A percentile compares a stretch with the other conserved stretches of the same genome.
Evolutionary conservation across 2,888 invertebrate species (phyloP).

Genomic region (Scaptodrosophila latifasciaeformis): DNA sequence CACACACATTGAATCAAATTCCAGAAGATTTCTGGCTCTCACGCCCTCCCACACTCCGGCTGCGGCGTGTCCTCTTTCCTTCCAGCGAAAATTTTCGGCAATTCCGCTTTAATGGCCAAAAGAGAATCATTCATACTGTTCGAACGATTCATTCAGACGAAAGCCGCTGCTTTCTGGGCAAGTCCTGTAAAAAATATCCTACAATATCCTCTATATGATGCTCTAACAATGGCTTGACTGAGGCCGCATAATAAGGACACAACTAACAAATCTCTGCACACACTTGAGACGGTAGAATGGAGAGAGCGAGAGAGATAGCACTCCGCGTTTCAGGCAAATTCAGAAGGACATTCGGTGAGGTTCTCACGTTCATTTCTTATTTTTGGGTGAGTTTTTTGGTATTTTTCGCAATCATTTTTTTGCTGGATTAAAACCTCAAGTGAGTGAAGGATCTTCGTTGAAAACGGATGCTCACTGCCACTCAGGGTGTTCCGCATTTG

Average conservation of each 20-base stretch:
- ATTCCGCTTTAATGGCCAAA: conserved; percentile 38
- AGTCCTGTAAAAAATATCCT: conserved; percentile 21
- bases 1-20: conserved; percentile 44
- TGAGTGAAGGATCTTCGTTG: conserved; percentile 40
- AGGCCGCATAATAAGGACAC: conserved; percentile 57
- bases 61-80: conserved; percentile 9
- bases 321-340: conserved; percentile 45
- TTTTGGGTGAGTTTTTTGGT: conserved; percentile 34
- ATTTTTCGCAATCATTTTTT: conserved; percentile 33
- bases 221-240: conserved; percentile 43
- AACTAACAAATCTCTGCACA: conserved; percentile 58
- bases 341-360: conserved; percentile 53
- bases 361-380: conserved; percentile 52
- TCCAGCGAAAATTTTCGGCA: conserved; percentile 42
- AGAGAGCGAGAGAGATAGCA: conserved; percentile 13
- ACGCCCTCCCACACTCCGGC: conserved; percentile 37
- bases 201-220: conserved; percentile 33
- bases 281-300: conserved; percentile 49
- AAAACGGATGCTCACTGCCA: conserved; percentile 60
- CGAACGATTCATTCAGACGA: conserved; percentile 47
- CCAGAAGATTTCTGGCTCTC: conserved; percentile 35
- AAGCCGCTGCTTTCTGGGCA: too few relatives aligned
- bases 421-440: conserved; percentile 62
- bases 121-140: conserved; percentile 39
- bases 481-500: conserved; percentile 51